Conservation (phyloP, 2,888 invertebrate species). For the Platycheirus albimanus region DNA sequence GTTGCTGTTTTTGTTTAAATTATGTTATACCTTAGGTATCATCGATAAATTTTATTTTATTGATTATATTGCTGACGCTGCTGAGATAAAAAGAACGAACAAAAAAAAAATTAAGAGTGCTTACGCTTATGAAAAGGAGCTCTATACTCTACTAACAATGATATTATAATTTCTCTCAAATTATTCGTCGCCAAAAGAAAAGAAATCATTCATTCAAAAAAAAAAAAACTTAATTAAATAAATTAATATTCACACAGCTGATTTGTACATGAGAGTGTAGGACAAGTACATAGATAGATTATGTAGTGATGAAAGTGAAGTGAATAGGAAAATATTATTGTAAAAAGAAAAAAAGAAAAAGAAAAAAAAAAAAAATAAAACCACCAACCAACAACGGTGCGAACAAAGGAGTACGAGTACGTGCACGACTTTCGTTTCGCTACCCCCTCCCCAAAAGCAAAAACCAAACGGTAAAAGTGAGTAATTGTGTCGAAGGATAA, state of each 20-base stretch:
- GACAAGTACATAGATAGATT: slow-evolving; percentile 10
- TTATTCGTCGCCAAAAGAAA: slow-evolving; percentile 7
- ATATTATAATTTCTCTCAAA: slow-evolving; percentile 5
- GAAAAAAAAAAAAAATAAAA: slow-evolving; percentile 40
- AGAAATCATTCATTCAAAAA: slow-evolving; percentile 28
- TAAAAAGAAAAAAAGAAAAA: slow-evolving; percentile 41
- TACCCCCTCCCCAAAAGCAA: slow-evolving; percentile 30
- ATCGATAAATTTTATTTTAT: too few relatives aligned
- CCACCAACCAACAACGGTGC: slow-evolving; percentile 37
- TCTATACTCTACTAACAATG: too few relatives aligned
- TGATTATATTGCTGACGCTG: slow-evolving; percentile 15
- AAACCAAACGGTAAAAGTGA: slow-evolving; percentile 58
- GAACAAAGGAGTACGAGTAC: slow-evolving; percentile 60
- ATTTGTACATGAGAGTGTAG: slow-evolving; percentile 58
- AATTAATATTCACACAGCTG: slow-evolving; percentile 57
- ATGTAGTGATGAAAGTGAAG: slow-evolving; percentile 37
- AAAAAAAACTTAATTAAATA: slow-evolving; percentile 17
- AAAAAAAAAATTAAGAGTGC: slow-evolving; percentile 7
- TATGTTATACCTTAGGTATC: too few relatives aligned
- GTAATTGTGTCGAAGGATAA: slow-evolving; percentile 19
- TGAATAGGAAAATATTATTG: slow-evolving; percentile 39
- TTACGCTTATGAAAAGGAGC: too few relatives aligned
- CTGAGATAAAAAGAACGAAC: slow-evolving; percentile 36
- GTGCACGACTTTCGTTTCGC: slow-evolving; percentile 27
- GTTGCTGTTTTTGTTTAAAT: too few relatives aligned